Evolutionary conservation across 2,797 vertebrate species (phyloP).

Genomic region (Urocyon cinereoargenteus): DNA sequence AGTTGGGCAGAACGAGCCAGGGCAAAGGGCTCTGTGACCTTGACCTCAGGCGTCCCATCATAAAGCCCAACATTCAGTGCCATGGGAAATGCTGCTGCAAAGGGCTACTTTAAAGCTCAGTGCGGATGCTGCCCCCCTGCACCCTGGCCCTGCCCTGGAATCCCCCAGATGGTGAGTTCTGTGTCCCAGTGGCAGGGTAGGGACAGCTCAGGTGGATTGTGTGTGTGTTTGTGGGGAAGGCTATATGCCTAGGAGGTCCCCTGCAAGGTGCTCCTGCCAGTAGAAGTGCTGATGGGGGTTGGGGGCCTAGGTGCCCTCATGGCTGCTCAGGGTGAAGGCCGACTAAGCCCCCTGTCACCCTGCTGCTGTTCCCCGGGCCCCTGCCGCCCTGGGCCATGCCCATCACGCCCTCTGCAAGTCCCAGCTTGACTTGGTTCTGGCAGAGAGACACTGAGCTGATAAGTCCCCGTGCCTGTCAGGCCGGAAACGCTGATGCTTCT

Average conservation of each 20-base stretch:
- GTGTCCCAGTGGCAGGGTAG: not conserved
- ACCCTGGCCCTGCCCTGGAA: not conserved
- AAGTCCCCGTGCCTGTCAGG: conserved; percentile 37
- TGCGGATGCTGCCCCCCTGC: rapidly evolving
- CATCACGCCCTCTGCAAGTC: conserved; percentile 40
- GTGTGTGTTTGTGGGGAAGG: rapidly evolving
- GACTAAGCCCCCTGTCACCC: not conserved
- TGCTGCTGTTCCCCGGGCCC: not conserved
- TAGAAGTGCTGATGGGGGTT: not conserved
- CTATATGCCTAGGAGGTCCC: not conserved
- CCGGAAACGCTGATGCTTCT: conserved; percentile 36
- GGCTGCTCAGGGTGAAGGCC: not conserved
- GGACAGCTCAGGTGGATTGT: too few relatives aligned
- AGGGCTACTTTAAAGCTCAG: not conserved
- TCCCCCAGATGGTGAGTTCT: not conserved
- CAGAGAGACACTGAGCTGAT: conserved; percentile 47
- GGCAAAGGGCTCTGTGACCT: not conserved
- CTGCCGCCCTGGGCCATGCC: not conserved
- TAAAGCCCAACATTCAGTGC: not conserved
- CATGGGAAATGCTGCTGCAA: not conserved
- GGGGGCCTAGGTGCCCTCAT: not conserved
- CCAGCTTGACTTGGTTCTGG: conserved; percentile 55
- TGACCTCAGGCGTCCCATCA: not conserved
- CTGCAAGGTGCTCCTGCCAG: not conserved
- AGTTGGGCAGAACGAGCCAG: not conserved